These are phyloP conservation scores for Podabrus alpinus DNA, from an alignment of 2,888 invertebrate genomes.

Conservation along the genomic window DNA sequence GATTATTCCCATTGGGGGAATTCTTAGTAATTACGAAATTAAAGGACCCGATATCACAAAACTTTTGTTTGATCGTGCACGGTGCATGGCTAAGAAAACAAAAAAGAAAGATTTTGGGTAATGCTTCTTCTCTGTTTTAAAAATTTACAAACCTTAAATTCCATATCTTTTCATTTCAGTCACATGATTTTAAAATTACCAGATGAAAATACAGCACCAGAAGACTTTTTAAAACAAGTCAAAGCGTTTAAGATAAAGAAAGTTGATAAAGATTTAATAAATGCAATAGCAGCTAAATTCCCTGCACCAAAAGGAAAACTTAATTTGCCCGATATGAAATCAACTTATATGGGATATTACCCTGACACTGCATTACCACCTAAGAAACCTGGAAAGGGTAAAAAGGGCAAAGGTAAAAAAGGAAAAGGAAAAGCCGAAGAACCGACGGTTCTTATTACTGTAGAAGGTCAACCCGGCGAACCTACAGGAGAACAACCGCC, in stretches of 20 bases:
- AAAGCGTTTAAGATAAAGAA: conserved; percentile 50
- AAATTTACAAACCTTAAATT: not conserved
- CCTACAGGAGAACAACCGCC: not conserved
- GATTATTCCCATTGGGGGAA: conserved; percentile 53
- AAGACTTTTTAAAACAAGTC: conserved; percentile 45
- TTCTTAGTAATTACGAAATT: conserved; percentile 57
- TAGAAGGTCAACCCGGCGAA: not conserved
- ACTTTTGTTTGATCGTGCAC: conserved; percentile 57
- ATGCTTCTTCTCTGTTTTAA: not conserved
- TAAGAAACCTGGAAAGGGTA: conserved; percentile 44
- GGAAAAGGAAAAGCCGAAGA: not conserved
- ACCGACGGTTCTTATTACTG: not conserved
- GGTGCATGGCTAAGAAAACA: conserved; percentile 55
- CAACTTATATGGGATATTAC: conserved; percentile 52
- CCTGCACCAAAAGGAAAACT: conserved; percentile 48
- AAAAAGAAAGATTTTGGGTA: conserved; percentile 58
- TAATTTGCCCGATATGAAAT: conserved; percentile 50
- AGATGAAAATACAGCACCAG: conserved; percentile 44
- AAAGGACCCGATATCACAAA: conserved; percentile 55
- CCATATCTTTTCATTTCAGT: conserved; percentile 36
- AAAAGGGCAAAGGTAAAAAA: conserved; percentile 31
- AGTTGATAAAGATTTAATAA: conserved; percentile 47
- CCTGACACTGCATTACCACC: conserved; percentile 52
- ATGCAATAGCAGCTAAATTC: conserved; percentile 50
- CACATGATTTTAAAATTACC: conserved; percentile 53